A percentile compares a stretch with the other conserved stretches of the same genome.
phyloP scores from a whole-genome alignment of 2,888 invertebrate genomes.

The Hedychridium roseum region DNA sequence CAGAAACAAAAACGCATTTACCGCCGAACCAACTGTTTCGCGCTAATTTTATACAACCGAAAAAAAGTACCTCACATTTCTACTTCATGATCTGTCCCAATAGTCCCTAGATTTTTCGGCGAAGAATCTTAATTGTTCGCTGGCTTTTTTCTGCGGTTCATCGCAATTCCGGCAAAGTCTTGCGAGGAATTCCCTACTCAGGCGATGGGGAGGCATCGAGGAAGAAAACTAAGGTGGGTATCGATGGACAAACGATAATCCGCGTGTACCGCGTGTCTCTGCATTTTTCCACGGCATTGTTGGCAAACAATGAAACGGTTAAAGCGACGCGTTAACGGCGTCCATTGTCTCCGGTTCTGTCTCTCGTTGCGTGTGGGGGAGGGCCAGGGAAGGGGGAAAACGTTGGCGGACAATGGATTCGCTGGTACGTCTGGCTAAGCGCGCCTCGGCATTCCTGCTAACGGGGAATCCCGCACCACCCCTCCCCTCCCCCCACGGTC shows the following conservation, averaged over 20 bases:
- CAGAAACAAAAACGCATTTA: no score
- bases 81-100: no score
- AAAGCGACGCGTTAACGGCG: conserved; percentile 52
- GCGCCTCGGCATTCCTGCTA: conserved; percentile 23
- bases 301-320: conserved; percentile 57
- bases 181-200: no score
- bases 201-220: not conserved
- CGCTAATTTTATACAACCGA: no score
- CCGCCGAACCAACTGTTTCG: no score
- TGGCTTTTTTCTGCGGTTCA: no score
- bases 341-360: conserved; percentile 46
- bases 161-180: no score
- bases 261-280: conserved; percentile 23
- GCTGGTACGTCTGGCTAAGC: conserved; percentile 24
- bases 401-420: conserved; percentile 46
- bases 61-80: no score
- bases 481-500: no score
- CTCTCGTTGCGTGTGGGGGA: no score
- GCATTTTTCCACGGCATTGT: conserved; percentile 50
- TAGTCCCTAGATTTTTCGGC: no score
- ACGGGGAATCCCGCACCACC: conserved; percentile 18
- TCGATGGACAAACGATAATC: conserved; percentile 30
- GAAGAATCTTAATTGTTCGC: no score
- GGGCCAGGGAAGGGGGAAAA: conserved; percentile 46
- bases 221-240: conserved; percentile 24